Evolutionary conservation across 2,888 invertebrate species (phyloP).

Genomic region (Ectemnius lituratus): DNA sequence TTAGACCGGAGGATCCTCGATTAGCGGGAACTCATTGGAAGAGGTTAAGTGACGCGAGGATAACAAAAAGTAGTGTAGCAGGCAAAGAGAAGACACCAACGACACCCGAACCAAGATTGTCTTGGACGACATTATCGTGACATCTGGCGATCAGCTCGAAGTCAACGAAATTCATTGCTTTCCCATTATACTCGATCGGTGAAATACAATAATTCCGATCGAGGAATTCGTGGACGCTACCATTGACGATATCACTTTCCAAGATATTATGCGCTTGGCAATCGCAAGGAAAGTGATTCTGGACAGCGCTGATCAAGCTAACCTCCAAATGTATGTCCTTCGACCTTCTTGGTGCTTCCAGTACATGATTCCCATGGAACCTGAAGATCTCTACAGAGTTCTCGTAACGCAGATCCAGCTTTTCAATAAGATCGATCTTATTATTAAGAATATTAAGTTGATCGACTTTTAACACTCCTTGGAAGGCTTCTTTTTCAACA

Average conservation of each 20-base stretch:
- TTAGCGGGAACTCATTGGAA: slow-evolving; percentile 33
- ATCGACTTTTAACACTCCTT: slow-evolving; percentile 86
- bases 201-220: slow-evolving; percentile 91
- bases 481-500: slow-evolving; percentile 86
- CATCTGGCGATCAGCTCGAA: slow-evolving; percentile 84
- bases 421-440: slow-evolving; percentile 90
- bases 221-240: slow-evolving; percentile 79
- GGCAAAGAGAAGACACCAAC: slow-evolving; percentile 37
- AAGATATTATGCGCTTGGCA: slow-evolving; percentile 89
- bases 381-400: slow-evolving; percentile 86
- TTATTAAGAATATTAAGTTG: slow-evolving; percentile 89
- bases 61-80: slow-evolving; percentile 33
- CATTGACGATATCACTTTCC: slow-evolving; percentile 86
- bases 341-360: slow-evolving; percentile 84
- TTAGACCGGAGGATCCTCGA: not conserved
- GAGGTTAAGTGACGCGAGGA: slow-evolving; percentile 39
- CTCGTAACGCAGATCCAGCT: slow-evolving; percentile 81
- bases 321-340: slow-evolving; percentile 87
- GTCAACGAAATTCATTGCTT: slow-evolving; percentile 85
- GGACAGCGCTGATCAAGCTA: slow-evolving; percentile 84
- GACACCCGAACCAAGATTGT: slow-evolving; percentile 80
- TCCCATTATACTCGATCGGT: slow-evolving; percentile 89
- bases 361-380: slow-evolving; percentile 90
- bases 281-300: slow-evolving; percentile 93
- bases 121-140: slow-evolving; percentile 84